Percentiles rank a stretch among this genome's conserved stretches.
phyloP scores from a whole-genome alignment of 2,888 invertebrate species.

The Mimumesa dahlbomi region DNA sequence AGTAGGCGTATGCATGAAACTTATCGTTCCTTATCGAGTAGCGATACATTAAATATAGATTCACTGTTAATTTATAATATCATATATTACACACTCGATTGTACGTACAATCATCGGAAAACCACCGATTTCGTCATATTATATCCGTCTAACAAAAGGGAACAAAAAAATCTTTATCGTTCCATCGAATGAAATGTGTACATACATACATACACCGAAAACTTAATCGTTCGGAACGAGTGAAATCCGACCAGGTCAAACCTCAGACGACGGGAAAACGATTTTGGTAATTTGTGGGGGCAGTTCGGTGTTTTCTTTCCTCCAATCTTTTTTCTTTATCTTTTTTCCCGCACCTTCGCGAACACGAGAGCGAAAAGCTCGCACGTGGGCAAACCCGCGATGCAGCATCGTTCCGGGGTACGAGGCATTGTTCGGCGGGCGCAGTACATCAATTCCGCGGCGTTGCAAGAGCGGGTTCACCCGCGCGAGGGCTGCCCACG shows the following conservation, averaged over 20 bases:
- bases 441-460: conserved; percentile 76
- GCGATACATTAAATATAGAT: conserved; percentile 23
- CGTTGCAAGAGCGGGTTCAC: conserved; percentile 51
- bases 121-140: background rate
- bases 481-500: conserved; percentile 68
- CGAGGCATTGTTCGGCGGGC: conserved; percentile 72
- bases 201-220: background rate
- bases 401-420: conserved; percentile 27
- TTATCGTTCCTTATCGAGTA: conserved; percentile 18
- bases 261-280: background rate
- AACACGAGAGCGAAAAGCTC: conserved; percentile 14
- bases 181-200: too few relatives aligned
- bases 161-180: background rate
- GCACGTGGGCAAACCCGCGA: conserved; percentile 49
- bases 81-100: background rate
- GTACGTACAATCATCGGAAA: background rate
- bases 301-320: too few relatives aligned
- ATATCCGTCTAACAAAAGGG: background rate
- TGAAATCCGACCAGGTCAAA: background rate
- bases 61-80: conserved; percentile 16
- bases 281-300: background rate
- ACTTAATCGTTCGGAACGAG: background rate
- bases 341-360: background rate
- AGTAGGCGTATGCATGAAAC: conserved; percentile 13
- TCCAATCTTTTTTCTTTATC: too few relatives aligned